Evolutionary conservation across 2,113 vertebrate genomes (phyloP).

Genomic region (Caretta caretta): DNA sequence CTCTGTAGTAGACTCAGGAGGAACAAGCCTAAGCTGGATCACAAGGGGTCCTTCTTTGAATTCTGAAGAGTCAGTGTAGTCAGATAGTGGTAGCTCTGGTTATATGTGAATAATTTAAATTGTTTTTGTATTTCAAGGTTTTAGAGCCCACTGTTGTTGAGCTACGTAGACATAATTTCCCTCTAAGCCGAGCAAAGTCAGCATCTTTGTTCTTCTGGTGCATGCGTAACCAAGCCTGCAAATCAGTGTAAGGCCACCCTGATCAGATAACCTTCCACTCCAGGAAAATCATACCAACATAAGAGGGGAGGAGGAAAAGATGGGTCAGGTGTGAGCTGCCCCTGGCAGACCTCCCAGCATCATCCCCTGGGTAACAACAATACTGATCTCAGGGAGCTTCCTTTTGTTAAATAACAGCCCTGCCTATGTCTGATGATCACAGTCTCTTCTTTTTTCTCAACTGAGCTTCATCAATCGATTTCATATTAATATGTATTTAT

Average conservation of each 20-base stretch:
- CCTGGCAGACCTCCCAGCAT: background rate
- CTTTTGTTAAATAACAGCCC: background rate
- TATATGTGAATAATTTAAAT: accelerated
- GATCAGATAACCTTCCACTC: background rate
- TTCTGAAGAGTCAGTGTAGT: background rate
- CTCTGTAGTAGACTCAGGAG: background rate
- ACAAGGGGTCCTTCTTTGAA: background rate
- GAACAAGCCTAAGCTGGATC: background rate
- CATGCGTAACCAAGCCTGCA: background rate
- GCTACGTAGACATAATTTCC: background rate
- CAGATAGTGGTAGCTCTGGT: background rate
- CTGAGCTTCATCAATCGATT: background rate
- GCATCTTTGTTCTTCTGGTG: background rate
- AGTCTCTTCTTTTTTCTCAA: background rate
- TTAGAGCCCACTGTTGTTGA: background rate
- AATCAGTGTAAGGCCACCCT: background rate
- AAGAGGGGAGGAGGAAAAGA: background rate
- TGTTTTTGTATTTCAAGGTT: background rate
- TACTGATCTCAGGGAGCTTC: background rate
- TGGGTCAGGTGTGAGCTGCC: background rate
- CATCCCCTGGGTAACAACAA: background rate
- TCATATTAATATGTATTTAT: background rate
- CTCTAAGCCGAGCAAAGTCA: background rate
- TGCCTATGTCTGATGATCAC: background rate
- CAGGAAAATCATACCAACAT: accelerated